Evolutionary conservation across 2,113 vertebrate genomes (phyloP).

Genomic region (Halcyon senegalensis): DNA sequence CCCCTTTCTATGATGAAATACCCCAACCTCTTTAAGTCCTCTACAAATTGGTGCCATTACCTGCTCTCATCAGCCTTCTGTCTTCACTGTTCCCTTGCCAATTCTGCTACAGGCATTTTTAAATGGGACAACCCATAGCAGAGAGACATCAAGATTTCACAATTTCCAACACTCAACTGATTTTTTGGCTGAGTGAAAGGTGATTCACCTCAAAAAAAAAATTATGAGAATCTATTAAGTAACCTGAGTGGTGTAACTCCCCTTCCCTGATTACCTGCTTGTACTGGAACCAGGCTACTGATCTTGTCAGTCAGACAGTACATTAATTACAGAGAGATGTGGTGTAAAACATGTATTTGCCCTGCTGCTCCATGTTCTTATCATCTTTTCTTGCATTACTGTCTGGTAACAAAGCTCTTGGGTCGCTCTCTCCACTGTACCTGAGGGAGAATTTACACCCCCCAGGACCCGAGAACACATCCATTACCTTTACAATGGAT

Average conservation of each 20-base stretch:
- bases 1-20: neutral
- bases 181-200: neutral
- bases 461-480: neutral
- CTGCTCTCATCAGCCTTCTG: neutral
- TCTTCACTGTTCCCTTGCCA: neutral
- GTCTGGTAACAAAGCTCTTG: neutral
- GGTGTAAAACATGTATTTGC: neutral
- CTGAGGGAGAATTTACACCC: neutral
- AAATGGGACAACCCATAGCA: neutral
- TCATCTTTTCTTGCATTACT: neutral
- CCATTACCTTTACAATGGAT: neutral
- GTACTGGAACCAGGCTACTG: neutral
- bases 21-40: neutral
- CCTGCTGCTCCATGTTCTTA: neutral
- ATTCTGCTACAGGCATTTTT: neutral
- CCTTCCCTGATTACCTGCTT: neutral
- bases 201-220: neutral
- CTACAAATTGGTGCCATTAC: neutral
- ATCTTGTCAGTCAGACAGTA: neutral
- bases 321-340: neutral
- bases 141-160: neutral
- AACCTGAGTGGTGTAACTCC: neutral
- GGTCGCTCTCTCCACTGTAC: too few species aligned
- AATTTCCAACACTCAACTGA: neutral
- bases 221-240: neutral